These are phyloP conservation scores for Melanerpes aurifrons DNA, from an alignment of 2,113 vertebrate species.

Conservation along the genomic window DNA sequence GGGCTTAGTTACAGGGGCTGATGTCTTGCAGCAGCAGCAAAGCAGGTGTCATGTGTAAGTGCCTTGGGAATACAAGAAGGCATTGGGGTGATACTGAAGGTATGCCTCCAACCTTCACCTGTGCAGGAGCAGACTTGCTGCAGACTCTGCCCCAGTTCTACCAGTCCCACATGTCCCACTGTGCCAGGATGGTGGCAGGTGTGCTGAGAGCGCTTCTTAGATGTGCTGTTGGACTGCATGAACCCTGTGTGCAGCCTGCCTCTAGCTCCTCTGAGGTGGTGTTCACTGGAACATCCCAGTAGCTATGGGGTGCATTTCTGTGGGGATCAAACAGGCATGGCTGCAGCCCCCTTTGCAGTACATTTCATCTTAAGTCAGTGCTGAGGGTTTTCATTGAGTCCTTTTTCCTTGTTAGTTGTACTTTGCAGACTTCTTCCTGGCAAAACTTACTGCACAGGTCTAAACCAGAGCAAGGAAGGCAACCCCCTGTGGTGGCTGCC, in stretches of 20 bases:
- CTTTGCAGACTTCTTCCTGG: not conserved
- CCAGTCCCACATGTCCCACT: not conserved
- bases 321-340: not conserved
- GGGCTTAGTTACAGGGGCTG: not conserved
- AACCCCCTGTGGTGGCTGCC: rapidly evolving
- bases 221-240: not conserved
- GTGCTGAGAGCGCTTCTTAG: not conserved
- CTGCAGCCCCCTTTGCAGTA: not conserved
- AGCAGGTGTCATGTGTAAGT: not conserved
- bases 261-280: not conserved
- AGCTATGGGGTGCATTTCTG: not conserved
- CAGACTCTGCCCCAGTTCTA: not conserved
- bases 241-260: not conserved
- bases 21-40: slow-evolving; percentile 15
- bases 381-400: not conserved
- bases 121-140: not conserved
- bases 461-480: not conserved
- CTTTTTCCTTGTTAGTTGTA: not conserved
- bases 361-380: not conserved
- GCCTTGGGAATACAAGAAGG: slow-evolving; percentile 36
- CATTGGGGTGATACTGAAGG: slow-evolving; percentile 9
- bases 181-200: not conserved
- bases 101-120: not conserved
- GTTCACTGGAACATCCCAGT: not conserved
- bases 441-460: not conserved